A percentile compares a stretch with the other conserved stretches of the same genome.
Conservation (phyloP, 1,140 invertebrate genomes). For the silkworm (Bombyx mori) region ASM3026992v2 NC_085133.1:2338001-2338500, state of each 20-base stretch:
- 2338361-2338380: slow-evolving; percentile 89
- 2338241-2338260: slow-evolving; percentile 99
- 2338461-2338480: slow-evolving; percentile 80
- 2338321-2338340: slow-evolving; percentile 79
- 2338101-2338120: slow-evolving; percentile 97
- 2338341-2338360: slow-evolving; percentile 85
- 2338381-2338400: slow-evolving; percentile 78
- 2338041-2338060: slow-evolving; percentile 77
- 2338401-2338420: slow-evolving; percentile 74
- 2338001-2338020: slow-evolving; percentile 15
- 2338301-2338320: slow-evolving; percentile 95
- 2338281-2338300: slow-evolving; percentile 95
- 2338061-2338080: slow-evolving; percentile 91
- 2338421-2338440: slow-evolving; percentile 74
- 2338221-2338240: slow-evolving; percentile 96
- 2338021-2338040: slow-evolving; percentile 11
- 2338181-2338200: slow-evolving; percentile 99
- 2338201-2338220: slow-evolving; percentile 91
- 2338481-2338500: slow-evolving; percentile 77
- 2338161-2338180: slow-evolving; percentile 99
- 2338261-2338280: slow-evolving; percentile 92
- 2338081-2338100: slow-evolving; percentile 96
- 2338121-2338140: slow-evolving; percentile 96
- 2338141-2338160: slow-evolving; percentile 98
- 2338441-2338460: slow-evolving; percentile 89